Conservation (phyloP, 2,797 vertebrate species). For the Syndactyla subalaris region DNA sequence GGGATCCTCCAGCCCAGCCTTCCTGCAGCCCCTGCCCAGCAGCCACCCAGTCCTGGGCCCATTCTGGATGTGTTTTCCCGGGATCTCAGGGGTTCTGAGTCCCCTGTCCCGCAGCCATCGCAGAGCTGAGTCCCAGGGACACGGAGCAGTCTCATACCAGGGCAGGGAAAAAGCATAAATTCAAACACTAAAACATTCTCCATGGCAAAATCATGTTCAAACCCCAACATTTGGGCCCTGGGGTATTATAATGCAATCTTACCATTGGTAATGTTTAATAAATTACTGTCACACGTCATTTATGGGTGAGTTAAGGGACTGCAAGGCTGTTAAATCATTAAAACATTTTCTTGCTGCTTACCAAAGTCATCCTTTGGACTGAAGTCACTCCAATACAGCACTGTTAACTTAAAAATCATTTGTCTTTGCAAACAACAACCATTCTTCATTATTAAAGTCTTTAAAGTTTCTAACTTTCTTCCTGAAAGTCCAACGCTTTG, state of each 20-base stretch:
- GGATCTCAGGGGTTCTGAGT: fast-evolving
- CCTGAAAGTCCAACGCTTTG: background rate
- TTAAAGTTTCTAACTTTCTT: background rate
- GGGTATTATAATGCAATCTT: background rate
- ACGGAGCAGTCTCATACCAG: fast-evolving
- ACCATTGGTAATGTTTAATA: background rate
- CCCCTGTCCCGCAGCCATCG: fast-evolving
- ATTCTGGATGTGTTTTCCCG: fast-evolving
- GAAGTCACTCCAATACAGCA: background rate
- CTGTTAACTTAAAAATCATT: background rate
- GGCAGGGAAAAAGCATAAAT: background rate
- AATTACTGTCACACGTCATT: background rate
- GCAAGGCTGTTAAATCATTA: background rate
- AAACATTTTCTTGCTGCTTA: background rate
- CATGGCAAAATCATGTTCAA: background rate
- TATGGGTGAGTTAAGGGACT: background rate
- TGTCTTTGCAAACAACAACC: background rate
- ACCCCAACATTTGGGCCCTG: background rate
- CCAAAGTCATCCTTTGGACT: background rate
- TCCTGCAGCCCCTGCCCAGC: background rate
- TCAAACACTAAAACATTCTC: background rate
- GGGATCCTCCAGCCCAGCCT: background rate
- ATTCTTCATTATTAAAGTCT: background rate
- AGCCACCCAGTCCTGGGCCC: background rate
- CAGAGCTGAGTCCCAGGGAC: fast-evolving